Evolutionary conservation across 2,113 vertebrate genomes (phyloP).

Genomic region (Conger conger): DNA sequence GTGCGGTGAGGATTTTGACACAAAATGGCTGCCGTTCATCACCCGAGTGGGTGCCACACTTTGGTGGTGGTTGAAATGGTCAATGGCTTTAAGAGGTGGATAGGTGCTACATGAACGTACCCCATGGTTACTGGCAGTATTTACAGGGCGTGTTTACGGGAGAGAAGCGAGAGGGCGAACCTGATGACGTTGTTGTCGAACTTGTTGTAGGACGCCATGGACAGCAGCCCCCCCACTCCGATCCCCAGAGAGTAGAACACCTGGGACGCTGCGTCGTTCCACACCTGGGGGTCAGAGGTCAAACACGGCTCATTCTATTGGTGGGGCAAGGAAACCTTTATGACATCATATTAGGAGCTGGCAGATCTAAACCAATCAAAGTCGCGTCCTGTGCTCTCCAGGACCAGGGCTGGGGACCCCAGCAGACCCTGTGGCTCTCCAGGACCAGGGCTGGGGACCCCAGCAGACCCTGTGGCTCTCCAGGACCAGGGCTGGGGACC

Average conservation of each 20-base stretch:
- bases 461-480: too few species aligned
- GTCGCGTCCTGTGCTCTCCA: background rate
- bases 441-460: too few species aligned
- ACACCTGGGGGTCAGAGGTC: slow-evolving; percentile 59
- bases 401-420: too few species aligned
- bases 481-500: too few species aligned
- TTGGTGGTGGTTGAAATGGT: background rate
- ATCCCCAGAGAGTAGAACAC: slow-evolving; percentile 81
- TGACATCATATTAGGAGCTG: background rate
- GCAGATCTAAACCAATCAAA: background rate
- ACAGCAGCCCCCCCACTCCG: slow-evolving; percentile 76
- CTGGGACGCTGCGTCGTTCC: slow-evolving; percentile 81
- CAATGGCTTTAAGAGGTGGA: background rate
- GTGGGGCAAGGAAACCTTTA: background rate
- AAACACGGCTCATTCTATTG: background rate
- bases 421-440: too few species aligned
- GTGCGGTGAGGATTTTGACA: too few species aligned
- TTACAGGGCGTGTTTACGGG: background rate
- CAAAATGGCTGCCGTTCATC: background rate
- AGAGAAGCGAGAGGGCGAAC: slow-evolving; percentile 45
- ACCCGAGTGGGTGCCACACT: background rate
- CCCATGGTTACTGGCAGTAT: background rate
- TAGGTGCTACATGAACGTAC: background rate
- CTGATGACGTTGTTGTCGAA: slow-evolving; percentile 82
- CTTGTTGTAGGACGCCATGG: slow-evolving; percentile 81